Percentiles rank a stretch among this genome's conserved stretches.
phyloP scores from a whole-genome alignment of 2,888 invertebrate species.

The Dascillus cervinus region DNA sequence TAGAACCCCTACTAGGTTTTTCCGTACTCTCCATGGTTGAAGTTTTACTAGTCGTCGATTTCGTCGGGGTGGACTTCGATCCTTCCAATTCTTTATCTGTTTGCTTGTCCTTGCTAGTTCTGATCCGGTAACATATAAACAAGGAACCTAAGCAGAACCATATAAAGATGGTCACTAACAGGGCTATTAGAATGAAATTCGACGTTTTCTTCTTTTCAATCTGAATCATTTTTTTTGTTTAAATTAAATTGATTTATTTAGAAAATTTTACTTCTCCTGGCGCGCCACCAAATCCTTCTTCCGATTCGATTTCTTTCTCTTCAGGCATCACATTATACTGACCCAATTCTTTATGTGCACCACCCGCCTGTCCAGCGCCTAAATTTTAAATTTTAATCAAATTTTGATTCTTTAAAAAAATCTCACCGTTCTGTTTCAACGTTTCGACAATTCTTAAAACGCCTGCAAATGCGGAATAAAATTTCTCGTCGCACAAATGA shows the following conservation, averaged over 20 bases:
- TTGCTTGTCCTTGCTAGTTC: conserved; percentile 2
- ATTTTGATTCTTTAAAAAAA: not conserved
- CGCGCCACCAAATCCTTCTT: conserved; percentile 5
- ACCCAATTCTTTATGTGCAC: conserved; percentile 16
- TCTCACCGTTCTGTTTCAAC: conserved; percentile 33
- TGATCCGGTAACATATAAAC: conserved; percentile 32
- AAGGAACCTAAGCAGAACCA: conserved; percentile 38
- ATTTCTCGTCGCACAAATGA: conserved; percentile 52
- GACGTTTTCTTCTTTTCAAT: conserved; percentile 9
- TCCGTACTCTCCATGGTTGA: too few species aligned
- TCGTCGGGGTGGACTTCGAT: too few species aligned
- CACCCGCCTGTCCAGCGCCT: not conserved
- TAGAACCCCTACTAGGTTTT: too few species aligned
- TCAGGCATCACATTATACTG: conserved; percentile 25
- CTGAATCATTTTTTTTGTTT: too few species aligned
- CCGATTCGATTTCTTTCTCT: conserved; percentile 14
- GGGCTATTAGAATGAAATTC: conserved; percentile 24
- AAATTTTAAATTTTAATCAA: not conserved
- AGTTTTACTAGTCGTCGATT: too few species aligned
- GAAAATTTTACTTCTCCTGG: too few species aligned
- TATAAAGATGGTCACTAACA: conserved; percentile 33
- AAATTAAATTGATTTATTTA: too few species aligned
- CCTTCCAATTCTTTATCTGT: too few species aligned
- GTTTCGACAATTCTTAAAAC: conserved; percentile 38
- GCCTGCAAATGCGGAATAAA: conserved; percentile 49